A percentile compares a stretch with the other conserved stretches of the same genome.
These are phyloP conservation scores for Brachionus paranguensis DNA, from an alignment of 1,140 invertebrate genomes.

Conservation along the genomic window DNA sequence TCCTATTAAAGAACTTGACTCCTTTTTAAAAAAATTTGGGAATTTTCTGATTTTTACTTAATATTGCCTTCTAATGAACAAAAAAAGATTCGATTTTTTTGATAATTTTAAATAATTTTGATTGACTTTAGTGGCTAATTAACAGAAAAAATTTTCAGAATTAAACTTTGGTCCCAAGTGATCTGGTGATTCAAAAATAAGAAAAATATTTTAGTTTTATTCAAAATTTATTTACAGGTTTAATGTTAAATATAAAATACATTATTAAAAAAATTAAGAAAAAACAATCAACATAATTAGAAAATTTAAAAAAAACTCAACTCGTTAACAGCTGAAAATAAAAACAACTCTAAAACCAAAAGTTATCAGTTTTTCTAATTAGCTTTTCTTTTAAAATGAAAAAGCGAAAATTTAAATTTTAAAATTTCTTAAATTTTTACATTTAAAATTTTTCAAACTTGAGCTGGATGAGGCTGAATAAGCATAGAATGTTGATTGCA, in stretches of 20 bases:
- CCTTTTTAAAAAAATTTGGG: no score
- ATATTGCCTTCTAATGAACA: no score
- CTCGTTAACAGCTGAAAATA: neutral
- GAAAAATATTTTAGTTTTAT: neutral
- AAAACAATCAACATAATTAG: neutral
- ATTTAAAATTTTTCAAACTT: neutral
- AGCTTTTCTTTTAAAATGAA: neutral
- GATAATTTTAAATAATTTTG: no score
- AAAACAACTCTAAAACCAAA: neutral
- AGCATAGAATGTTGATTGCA: neutral
- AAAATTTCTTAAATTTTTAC: neutral
- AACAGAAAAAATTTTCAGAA: no score
- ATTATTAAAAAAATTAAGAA: neutral
- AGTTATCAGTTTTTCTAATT: conserved; percentile 1
- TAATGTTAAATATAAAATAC: neutral
- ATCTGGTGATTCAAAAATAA: no score
- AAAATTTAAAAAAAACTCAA: neutral
- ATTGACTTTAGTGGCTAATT: no score
- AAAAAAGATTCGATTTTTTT: no score
- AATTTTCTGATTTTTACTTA: no score
- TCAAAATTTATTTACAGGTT: neutral
- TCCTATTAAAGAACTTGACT: no score
- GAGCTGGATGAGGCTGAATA: conserved; percentile 38
- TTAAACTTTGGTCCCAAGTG: no score
- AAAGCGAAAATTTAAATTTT: neutral